Evolutionary conservation across 64 coral and sea anemone species (phyloP), one percentile per base, ranked within the genome.

Genomic region (Astreopora myriophthalma): DNA sequence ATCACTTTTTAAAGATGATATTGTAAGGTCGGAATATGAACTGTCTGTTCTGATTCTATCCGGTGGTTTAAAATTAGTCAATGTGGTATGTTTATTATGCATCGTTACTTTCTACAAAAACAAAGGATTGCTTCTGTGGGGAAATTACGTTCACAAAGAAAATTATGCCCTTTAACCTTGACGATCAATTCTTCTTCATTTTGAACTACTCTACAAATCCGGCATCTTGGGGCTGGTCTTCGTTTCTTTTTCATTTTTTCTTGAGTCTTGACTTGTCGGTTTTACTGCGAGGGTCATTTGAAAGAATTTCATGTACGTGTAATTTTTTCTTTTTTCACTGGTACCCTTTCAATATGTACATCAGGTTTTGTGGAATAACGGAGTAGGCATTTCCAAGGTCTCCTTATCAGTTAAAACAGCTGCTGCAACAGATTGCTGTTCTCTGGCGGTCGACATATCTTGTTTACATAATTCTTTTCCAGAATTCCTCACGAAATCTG

Each of bases 381-480:
- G 61, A 44, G 39, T 29, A 71, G 35, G 62, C 5, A 71, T 92
- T 92, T 48, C 37, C 25, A 72, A 82, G 25, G 34, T 49, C 65
- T 91, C 64, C 6, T 85, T 68, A 74, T n/a, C n/a, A n/a, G n/a
- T n/a, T n/a, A 30, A 83, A 72, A 92, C 48, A 92, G 28, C 77
- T 92, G 77, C 19, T 92, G 89, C 48, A 84, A 83, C 26, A 92
- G 32, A 48, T 92, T 48, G 85, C 89, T 92, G 36, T 75, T 80
- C 37, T 92, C 89, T 22, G 89, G 89, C 17, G 73, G 35, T 84
- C 46, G 67, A 42, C 78, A 85, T 49, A 85, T 74, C 31, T 92
- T 88, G 86, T 33, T 88, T 75, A 88, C 86, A 75, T 72, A 87
- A 87, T 87, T 87, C 65, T 49, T 87, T 87, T 34, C 85, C 85